phyloP scores from a whole-genome alignment of 2,113 vertebrate genomes.

The Paradoxurus hermaphroditus region DNA sequence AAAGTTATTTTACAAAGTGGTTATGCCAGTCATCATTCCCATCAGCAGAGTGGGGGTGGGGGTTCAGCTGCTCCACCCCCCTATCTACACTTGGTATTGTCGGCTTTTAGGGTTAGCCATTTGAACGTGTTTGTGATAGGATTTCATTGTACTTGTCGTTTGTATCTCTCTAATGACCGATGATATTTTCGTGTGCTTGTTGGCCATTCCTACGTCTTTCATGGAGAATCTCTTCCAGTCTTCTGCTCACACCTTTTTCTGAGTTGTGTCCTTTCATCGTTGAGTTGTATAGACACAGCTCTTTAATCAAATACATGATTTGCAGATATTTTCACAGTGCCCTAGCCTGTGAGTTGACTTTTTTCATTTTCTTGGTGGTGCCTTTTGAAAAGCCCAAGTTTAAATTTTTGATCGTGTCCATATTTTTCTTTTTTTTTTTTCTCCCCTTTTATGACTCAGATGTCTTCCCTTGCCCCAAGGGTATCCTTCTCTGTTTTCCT shows the following conservation, averaged over 20 bases:
- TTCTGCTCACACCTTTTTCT: background rate
- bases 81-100: background rate
- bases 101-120: background rate
- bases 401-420: background rate
- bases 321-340: background rate
- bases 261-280: background rate
- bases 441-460: background rate
- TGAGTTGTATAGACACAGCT: background rate
- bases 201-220: background rate
- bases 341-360: background rate
- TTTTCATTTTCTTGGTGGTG: background rate
- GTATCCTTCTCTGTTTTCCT: background rate
- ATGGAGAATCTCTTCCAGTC: background rate
- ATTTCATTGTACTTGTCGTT: background rate
- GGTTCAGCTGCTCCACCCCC: background rate
- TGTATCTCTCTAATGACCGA: background rate
- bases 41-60: too few species aligned
- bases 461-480: background rate
- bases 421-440: background rate
- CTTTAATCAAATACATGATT: background rate
- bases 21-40: background rate
- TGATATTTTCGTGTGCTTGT: background rate
- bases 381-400: conserved; percentile 2
- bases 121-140: background rate
- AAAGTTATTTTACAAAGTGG: background rate